phyloP scores from a whole-genome alignment of 1,140 invertebrate genomes.

The Caenorhabditis inopinata region DNA sequence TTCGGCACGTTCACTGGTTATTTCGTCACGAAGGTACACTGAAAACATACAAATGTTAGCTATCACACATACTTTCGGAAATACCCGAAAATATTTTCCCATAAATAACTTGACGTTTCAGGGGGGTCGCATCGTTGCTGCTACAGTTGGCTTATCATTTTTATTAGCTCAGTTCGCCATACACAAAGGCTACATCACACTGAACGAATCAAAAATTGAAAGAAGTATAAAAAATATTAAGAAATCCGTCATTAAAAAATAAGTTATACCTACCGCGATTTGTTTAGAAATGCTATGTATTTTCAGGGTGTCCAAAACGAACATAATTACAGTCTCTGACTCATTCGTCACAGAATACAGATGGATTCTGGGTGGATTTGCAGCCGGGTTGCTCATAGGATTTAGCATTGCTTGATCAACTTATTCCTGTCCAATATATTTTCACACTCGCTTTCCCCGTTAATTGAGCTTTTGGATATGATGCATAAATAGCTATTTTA shows the following conservation, averaged over 20 bases:
- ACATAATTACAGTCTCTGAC: not conserved
- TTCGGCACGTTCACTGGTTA: conserved; percentile 9
- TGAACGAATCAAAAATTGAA: conserved; percentile 21
- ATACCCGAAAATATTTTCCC: no score
- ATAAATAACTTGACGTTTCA: no score
- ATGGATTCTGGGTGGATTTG: conserved; percentile 2
- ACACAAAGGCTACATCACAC: conserved; percentile 17
- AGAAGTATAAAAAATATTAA: not conserved
- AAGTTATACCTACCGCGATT: no score
- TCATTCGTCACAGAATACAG: not conserved
- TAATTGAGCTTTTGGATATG: not conserved
- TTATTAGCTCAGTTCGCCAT: not conserved
- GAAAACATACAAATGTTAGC: not conserved
- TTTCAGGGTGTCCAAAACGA: not conserved
- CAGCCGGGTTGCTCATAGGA: not conserved
- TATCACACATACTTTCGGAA: no score
- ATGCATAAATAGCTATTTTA: not conserved
- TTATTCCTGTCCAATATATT: no score
- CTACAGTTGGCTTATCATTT: not conserved
- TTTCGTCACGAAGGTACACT: not conserved
- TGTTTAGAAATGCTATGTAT: not conserved
- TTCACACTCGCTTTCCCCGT: no score
- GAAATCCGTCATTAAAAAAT: conserved; percentile 9
- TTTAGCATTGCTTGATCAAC: not conserved
- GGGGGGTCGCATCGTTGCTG: not conserved